These are phyloP conservation scores for Otus scops DNA, from an alignment of 2,797 vertebrate species.

Conservation along the genomic window DNA sequence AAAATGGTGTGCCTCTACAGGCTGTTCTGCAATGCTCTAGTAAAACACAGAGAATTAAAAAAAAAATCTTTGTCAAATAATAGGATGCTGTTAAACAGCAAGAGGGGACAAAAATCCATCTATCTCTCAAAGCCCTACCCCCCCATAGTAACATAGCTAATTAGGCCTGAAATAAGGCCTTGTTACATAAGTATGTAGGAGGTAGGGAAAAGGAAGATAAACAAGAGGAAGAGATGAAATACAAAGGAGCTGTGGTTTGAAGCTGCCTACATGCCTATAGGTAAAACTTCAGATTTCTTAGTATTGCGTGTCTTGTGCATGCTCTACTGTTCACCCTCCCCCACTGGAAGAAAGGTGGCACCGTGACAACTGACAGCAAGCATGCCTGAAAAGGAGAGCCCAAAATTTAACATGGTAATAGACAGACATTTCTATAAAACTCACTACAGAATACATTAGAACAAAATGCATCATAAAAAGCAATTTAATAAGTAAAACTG, in stretches of 20 bases:
- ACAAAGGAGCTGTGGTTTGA: constrained; percentile 19
- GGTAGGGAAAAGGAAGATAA: neutral
- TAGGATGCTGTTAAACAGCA: neutral
- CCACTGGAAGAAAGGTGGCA: neutral
- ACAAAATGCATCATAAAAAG: neutral
- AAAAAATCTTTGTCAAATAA: neutral
- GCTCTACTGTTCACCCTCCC: neutral
- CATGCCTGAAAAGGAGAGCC: neutral
- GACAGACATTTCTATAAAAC: neutral
- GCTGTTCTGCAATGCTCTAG: neutral
- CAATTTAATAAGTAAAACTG: neutral
- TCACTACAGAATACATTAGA: neutral
- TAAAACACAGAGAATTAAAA: neutral
- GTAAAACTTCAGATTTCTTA: neutral
- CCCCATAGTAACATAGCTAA: neutral
- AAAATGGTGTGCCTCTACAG: neutral
- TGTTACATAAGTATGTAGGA: neutral
- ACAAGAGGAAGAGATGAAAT: constrained; percentile 1
- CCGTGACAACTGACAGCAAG: neutral
- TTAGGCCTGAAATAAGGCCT: neutral
- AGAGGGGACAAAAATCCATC: neutral
- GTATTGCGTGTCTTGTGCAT: neutral
- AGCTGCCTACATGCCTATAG: neutral
- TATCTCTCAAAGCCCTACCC: neutral
- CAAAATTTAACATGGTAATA: neutral